phyloP scores from a whole-genome alignment of 1,140 invertebrate species.

The Melitaea cinxia region DNA sequence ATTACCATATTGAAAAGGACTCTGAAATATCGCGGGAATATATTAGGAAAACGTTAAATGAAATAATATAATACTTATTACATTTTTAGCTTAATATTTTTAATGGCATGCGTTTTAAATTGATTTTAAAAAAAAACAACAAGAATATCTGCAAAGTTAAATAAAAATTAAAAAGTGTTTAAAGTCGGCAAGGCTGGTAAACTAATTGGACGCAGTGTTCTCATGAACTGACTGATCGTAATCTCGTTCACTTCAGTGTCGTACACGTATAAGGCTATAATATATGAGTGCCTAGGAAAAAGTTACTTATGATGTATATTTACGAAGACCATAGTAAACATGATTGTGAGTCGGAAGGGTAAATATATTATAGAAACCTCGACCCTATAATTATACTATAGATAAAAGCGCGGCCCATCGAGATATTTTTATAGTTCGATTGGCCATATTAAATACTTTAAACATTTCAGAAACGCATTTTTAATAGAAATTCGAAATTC shows the following conservation, averaged over 20 bases:
- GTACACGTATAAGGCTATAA: constrained; percentile 63
- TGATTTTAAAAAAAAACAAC: not conserved
- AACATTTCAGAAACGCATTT: constrained; percentile 33
- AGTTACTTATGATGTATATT: constrained; percentile 76
- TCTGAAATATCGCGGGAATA: not conserved
- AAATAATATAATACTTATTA: not conserved
- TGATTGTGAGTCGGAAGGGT: constrained; percentile 76
- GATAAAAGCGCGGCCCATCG: constrained; percentile 50
- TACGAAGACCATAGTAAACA: constrained; percentile 71
- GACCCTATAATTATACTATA: constrained; percentile 44
- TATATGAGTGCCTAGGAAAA: constrained; percentile 76
- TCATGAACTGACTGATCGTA: constrained; percentile 47
- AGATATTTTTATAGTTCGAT: constrained; percentile 43
- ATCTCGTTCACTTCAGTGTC: constrained; percentile 31
- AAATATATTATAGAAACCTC: constrained; percentile 51
- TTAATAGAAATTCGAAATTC: constrained; percentile 1
- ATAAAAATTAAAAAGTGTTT: not conserved
- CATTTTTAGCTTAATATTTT: not conserved
- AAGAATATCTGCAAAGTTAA: not conserved
- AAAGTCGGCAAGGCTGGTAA: constrained; percentile 36
- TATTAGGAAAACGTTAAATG: not conserved
- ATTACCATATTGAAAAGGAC: constrained; percentile 19
- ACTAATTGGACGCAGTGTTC: constrained; percentile 43
- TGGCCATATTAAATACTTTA: constrained; percentile 39
- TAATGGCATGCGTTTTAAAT: not conserved